Conservation (phyloP, 2,797 vertebrate genomes). For the Karalla daura region DNA sequence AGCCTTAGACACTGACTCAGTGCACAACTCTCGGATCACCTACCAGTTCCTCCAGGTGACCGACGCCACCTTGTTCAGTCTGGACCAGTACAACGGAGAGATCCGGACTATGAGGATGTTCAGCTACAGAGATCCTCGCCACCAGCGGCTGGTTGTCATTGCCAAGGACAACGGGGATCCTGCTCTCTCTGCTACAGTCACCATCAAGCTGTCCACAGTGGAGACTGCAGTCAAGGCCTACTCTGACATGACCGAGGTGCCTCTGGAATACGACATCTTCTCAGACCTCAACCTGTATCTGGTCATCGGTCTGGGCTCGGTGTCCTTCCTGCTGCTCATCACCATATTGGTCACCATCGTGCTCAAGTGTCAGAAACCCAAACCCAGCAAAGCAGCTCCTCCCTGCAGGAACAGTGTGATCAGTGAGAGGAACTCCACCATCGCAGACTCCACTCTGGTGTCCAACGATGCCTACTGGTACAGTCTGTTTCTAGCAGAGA, state of each 20-base stretch:
- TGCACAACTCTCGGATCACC: constrained; percentile 76
- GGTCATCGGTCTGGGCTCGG: constrained; percentile 61
- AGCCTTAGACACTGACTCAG: constrained; percentile 72
- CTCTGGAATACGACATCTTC: constrained; percentile 72
- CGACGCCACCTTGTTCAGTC: constrained; percentile 76
- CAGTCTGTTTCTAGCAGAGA: constrained; percentile 73
- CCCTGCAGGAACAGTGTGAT: constrained; percentile 71
- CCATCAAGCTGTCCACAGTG: constrained; percentile 72
- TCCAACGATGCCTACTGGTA: constrained; percentile 77
- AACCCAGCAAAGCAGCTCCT: constrained; percentile 59
- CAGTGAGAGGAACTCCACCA: constrained; percentile 71
- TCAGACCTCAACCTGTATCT: constrained; percentile 68
- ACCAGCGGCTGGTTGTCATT: constrained; percentile 71
- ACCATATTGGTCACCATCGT: constrained; percentile 61
- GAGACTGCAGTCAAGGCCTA: constrained; percentile 66
- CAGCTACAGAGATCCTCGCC: constrained; percentile 76
- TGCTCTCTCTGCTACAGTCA: constrained; percentile 70
- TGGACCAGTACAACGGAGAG: constrained; percentile 81
- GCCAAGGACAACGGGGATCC: constrained; percentile 73
- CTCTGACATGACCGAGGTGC: constrained; percentile 69
- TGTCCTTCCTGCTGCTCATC: constrained; percentile 66
- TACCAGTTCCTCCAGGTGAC: constrained; percentile 77
- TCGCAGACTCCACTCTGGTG: constrained; percentile 67
- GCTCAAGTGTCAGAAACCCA: constrained; percentile 74
- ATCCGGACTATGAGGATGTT: constrained; percentile 80